These are phyloP conservation scores for Cantharis rustica DNA, from an alignment of 2,888 invertebrate genomes.

Conservation along the genomic window DNA sequence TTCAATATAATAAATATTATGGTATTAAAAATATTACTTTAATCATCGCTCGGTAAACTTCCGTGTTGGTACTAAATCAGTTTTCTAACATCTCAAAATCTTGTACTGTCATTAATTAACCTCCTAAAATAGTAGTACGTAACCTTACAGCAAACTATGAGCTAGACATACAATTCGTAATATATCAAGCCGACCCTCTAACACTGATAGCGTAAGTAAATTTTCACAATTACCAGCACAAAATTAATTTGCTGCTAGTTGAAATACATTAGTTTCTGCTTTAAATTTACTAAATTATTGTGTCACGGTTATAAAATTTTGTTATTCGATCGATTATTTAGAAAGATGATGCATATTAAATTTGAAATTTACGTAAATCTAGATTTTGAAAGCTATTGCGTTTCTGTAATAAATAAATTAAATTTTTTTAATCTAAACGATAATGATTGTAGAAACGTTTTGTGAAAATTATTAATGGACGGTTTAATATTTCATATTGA, in stretches of 20 bases:
- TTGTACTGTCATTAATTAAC: neutral
- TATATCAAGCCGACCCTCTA: neutral
- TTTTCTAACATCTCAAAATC: neutral
- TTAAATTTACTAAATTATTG: neutral
- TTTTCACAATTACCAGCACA: slow-evolving; percentile 1
- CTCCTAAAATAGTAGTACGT: neutral
- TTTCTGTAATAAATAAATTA: neutral
- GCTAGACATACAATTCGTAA: neutral
- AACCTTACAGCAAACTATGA: neutral
- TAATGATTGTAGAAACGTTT: neutral
- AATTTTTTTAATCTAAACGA: neutral
- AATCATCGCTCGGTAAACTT: neutral
- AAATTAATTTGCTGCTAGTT: neutral
- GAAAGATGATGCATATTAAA: neutral
- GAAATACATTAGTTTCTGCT: neutral
- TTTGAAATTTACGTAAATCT: neutral
- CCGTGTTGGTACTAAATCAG: neutral
- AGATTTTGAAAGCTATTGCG: neutral
- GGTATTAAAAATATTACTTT: too few species aligned
- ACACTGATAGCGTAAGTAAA: neutral
- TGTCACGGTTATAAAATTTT: neutral
- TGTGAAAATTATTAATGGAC: neutral
- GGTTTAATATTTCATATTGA: slow-evolving; percentile 4
- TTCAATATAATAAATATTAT: neutral
- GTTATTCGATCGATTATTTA: neutral